These are phyloP conservation scores for Odocoileus virginianus DNA, from an alignment of 2,113 vertebrate genomes.

Conservation along the genomic window DNA sequence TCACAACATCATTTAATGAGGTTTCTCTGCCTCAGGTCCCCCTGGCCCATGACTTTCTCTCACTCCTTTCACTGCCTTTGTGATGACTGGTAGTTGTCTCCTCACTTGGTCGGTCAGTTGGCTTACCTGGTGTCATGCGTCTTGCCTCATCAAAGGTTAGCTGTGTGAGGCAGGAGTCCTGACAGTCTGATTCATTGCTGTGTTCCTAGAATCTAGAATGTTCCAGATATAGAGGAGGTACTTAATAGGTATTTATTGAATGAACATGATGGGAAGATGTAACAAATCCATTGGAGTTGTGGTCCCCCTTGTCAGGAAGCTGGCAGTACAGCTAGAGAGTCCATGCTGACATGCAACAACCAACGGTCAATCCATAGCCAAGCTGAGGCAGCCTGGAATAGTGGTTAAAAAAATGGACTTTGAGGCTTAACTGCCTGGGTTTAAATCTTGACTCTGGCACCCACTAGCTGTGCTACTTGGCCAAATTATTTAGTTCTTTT, in stretches of 20 bases:
- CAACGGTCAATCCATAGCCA: accelerated
- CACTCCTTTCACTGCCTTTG: neutral
- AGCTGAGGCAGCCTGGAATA: neutral
- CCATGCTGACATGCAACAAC: accelerated
- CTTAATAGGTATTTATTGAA: neutral
- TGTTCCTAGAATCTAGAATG: neutral
- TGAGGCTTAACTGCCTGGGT: neutral
- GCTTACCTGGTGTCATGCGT: neutral
- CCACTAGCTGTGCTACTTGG: neutral
- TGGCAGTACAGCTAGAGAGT: accelerated
- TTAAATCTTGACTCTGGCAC: neutral
- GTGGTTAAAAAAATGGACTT: neutral
- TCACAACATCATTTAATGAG: neutral
- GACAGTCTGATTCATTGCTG: neutral
- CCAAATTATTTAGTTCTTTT: neutral
- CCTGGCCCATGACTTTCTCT: neutral
- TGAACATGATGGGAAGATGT: neutral
- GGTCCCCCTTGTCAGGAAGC: neutral
- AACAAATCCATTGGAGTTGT: neutral
- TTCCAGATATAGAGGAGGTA: neutral
- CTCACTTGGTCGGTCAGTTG: neutral
- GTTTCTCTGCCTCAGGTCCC: neutral
- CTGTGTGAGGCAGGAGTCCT: neutral
- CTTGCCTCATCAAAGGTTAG: neutral
- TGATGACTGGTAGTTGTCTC: neutral